These are phyloP conservation scores for Troides helena DNA, from an alignment of 2,888 invertebrate genomes.

Conservation along the genomic window DNA sequence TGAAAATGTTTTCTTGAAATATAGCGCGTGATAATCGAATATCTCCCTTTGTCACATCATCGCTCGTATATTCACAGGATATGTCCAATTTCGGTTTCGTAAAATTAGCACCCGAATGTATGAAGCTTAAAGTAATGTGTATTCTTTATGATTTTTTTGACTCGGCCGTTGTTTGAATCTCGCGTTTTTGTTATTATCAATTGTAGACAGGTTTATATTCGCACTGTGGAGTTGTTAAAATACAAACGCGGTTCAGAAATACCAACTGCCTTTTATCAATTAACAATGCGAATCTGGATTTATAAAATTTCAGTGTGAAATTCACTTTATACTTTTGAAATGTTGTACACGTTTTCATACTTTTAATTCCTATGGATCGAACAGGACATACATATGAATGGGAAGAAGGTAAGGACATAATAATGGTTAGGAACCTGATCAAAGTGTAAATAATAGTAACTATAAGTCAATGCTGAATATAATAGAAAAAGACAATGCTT, in stretches of 20 bases:
- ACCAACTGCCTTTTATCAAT: conserved; percentile 23
- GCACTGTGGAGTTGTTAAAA: conserved; percentile 1
- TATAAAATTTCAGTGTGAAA: background rate
- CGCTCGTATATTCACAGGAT: conserved; percentile 41
- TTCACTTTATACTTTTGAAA: background rate
- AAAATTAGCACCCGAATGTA: conserved; percentile 49
- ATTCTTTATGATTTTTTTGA: conserved; percentile 36
- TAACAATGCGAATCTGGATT: conserved; percentile 11
- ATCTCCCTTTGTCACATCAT: conserved; percentile 34
- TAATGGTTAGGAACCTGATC: too few species aligned
- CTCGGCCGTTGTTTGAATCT: conserved; percentile 23
- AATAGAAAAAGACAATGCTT: too few species aligned
- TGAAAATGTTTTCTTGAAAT: conserved; percentile 38
- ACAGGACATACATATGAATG: background rate
- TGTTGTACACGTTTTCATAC: background rate
- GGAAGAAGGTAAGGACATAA: too few species aligned
- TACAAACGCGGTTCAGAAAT: conserved; percentile 15
- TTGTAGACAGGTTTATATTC: conserved; percentile 29
- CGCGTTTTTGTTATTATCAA: conserved; percentile 24
- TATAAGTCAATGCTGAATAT: too few species aligned
- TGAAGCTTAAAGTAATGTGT: conserved; percentile 36
- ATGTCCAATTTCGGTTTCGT: conserved; percentile 45
- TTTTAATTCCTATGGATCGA: background rate
- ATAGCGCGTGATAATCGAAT: conserved; percentile 40
- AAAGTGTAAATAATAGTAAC: too few species aligned